Base-by-base conservation (phyloP, 2,113 vertebrate genomes). In the Bos javanicus region DNA sequence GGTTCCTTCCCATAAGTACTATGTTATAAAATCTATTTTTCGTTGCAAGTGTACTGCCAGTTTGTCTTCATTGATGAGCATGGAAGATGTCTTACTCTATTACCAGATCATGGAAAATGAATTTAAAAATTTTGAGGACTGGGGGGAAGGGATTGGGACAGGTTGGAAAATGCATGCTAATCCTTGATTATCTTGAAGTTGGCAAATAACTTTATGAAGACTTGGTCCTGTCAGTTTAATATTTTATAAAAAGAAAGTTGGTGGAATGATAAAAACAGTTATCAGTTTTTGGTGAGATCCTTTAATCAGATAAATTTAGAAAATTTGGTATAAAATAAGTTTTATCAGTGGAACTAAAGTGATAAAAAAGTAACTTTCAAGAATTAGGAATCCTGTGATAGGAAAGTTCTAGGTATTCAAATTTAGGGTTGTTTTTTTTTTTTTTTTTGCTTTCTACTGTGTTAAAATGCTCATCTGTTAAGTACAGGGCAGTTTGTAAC, bases 191-290 rank as follows among this genome's bases (percentile, higher is more conserved):
- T 88, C 25, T 95, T 94, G 81, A 92, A 56, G 21, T 93, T 95
- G 81, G 30, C 71, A 90, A 54, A 56, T 95, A 60, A 83, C 84
- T 93, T 86, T 92, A 17, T 96, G 54, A 90, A 93, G 52, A 33
- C 17, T 95, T 96, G 36, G 15, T 95, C 16, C 10, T 91, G 2
- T 97, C 56, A 91, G 16, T 94, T 50, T 84, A 64, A 93, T 95
- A 54, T 90, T 93, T 97, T 94, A 7, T 96, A 84, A 92, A 87
- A 60, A 50, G 71, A 87, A 80, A 89, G 39, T 91, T 93, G 78
- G 13, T 80, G 33, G 56, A 59, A 48, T 93, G n/a, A 87, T 89
- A 43, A 93, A 39, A 92, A 43, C 7, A 80, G 60, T 85, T 11
- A 19, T 39, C 25, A 50, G 14, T 76, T 83, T 54, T 81, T 74